Percentiles rank a stretch among this genome's conserved stretches.
Conservation (phyloP, 2,113 vertebrate species). For the Emydura subglobosa region DNA sequence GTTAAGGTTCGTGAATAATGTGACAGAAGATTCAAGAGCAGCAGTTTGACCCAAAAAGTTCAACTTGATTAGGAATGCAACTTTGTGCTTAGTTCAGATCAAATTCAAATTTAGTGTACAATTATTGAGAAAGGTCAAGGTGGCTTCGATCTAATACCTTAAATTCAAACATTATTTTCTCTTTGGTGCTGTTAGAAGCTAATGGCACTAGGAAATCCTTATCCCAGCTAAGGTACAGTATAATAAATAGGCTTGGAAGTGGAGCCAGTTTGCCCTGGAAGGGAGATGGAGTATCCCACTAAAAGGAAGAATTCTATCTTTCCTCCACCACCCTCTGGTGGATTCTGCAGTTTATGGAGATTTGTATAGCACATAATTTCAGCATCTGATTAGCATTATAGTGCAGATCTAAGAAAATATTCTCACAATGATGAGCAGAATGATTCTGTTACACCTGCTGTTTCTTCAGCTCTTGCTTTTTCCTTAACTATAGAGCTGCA, state of each 20-base stretch:
- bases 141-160: not conserved
- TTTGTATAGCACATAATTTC: not conserved
- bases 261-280: not conserved
- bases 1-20: not conserved
- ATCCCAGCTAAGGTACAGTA: too few species aligned
- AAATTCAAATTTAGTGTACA: not conserved
- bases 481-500: not conserved
- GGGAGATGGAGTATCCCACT: too few species aligned
- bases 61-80: slow-evolving; percentile 1
- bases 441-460: not conserved
- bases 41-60: not conserved
- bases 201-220: not conserved
- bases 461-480: not conserved
- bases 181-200: not conserved
- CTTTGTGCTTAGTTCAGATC: not conserved
- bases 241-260: not conserved
- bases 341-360: not conserved
- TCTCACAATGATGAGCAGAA: not conserved
- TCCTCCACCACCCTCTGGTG: not conserved
- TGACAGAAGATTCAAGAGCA: not conserved
- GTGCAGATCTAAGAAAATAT: not conserved
- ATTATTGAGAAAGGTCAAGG: slow-evolving; percentile 26
- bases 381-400: not conserved
- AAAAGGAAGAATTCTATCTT: too few species aligned
- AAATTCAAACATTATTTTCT: not conserved